Base-by-base conservation (phyloP, 2,888 invertebrate genomes). In the Phymatocera aterrima region DNA sequence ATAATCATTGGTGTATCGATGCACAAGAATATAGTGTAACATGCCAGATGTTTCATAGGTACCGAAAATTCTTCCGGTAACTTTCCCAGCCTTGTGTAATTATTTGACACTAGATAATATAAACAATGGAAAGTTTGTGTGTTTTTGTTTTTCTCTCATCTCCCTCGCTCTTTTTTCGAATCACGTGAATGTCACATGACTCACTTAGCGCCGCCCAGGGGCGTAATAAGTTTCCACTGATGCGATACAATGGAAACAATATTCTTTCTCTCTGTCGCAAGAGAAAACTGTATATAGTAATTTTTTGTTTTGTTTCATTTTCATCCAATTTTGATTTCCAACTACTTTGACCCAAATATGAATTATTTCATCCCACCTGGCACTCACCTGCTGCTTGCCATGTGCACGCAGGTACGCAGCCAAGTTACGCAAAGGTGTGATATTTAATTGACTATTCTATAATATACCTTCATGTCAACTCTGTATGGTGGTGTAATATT, bases 121-220 rank as follows among this genome's bases (percentile, higher is more conserved):
- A 31, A 72, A 72, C 72, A 37, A 51, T 54, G 72, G 72, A 72
- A 72, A 72, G 34, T 72, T 72, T n/a, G n/a, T n/a, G n/a, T n/a
- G n/a, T n/a, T n/a, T n/a, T n/a, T n/a, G n/a, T n/a, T n/a, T n/a
- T n/a, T n/a, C n/a, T n/a, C n/a, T n/a, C n/a, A n/a, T n/a, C n/a
- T n/a, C n/a, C n/a, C n/a, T n/a, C n/a, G n/a, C n/a, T n/a, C n/a
- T 61, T 54, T 54, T 43, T 43, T n/a, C 4, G 4, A 24, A 1
- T 0, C 46, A 46, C 6, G 46, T 68, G 24, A 68, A 68, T 68
- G 46, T 68, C 46, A 24, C 46, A 46, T 68, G n/a, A 40, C 18
- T 34, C 8, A 1, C n/a, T n/a, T n/a, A n/a, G n/a, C n/a, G n/a
- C n/a, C n/a, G 61, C 68, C 8, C 24, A 46, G 24, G 43, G 46